Base-by-base conservation (phyloP, 92 coral and sea anemone genomes). In the Porites lobata region DNA sequence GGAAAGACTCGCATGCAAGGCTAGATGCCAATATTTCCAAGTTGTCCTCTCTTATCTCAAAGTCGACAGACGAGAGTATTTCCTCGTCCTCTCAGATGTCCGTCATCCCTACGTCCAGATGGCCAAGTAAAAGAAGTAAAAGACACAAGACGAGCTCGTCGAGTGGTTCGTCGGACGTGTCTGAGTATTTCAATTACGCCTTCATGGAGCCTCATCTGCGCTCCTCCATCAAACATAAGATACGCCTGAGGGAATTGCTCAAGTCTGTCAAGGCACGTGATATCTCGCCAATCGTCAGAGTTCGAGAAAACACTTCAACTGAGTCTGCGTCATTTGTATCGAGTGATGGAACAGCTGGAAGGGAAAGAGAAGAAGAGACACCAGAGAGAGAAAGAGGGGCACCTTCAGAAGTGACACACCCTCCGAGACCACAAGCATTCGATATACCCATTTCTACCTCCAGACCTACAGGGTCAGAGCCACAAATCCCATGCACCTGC, bases 11-110 rank as follows among this genome's bases (percentile, higher is more conserved):
- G 50, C 89, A 93, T 19, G 82, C 68, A 0, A 51, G 89, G 43
- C 19, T 85, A 6, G 89, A 76, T 18, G 67, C 56, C 4, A 85
- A 85, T 84, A 85, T 95, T 50, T 85, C 95, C 22, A 91, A 91
- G 86, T 80, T 95, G 80, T 89, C 98, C 18, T 79, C 93, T 2
- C 77, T 95, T 81, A 81, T 95, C 17, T 84, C 95, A 13, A 92
- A 89, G 62, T 95, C 98, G 18, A 75, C 91, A 10, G 92, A 88
- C 13, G 88, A 67, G 54, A 79, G 85, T 51, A 57, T 81, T 69
- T 81, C 92, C 26, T 71, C 87, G 50, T 85, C 89, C 13, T 86
- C 93, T 69, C 91, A 68, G 64, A 29, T 82, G 19, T 81, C 88
- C 11, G 80, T 84, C 59, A 51, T 65, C 9, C 77, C 90, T 15